Evolutionary conservation across 2,797 vertebrate genomes (phyloP).

Genomic region (Mormyrus hasselquistii): DNA sequence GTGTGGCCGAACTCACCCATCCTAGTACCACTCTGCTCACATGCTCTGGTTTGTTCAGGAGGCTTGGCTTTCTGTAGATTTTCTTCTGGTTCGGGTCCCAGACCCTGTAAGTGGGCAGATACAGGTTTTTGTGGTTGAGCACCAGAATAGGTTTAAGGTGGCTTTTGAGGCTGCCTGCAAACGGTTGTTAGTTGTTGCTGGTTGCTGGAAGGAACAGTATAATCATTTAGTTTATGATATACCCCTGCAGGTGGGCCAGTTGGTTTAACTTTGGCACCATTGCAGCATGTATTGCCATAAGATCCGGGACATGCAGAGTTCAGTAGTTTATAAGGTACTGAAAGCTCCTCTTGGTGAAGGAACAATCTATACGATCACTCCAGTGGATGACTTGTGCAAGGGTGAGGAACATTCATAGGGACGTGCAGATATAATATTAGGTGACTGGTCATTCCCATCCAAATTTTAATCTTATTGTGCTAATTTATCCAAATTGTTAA

Average conservation of each 20-base stretch:
- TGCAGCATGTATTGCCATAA: too few relatives aligned
- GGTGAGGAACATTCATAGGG: not conserved
- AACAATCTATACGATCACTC: not conserved
- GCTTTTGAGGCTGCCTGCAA: not conserved
- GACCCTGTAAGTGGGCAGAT: not conserved
- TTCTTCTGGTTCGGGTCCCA: not conserved
- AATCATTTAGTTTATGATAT: too few relatives aligned
- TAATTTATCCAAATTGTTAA: not conserved
- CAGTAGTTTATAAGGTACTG: not conserved
- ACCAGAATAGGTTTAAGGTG: not conserved
- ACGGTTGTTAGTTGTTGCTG: not conserved
- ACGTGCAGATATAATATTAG: not conserved
- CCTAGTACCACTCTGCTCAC: too few relatives aligned
- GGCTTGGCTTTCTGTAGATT: not conserved
- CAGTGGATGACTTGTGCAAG: not conserved
- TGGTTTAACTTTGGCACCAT: too few relatives aligned
- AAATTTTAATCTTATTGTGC: not conserved
- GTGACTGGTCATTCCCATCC: not conserved
- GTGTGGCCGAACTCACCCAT: too few relatives aligned
- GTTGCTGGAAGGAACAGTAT: not conserved
- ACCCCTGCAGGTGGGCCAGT: too few relatives aligned
- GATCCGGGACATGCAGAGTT: too few relatives aligned
- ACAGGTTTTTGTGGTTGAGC: not conserved
- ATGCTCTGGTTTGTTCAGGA: not conserved
- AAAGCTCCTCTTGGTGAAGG: not conserved